phyloP scores from a whole-genome alignment of 2,888 invertebrate genomes.

The Agonopterix heracliana region DNA sequence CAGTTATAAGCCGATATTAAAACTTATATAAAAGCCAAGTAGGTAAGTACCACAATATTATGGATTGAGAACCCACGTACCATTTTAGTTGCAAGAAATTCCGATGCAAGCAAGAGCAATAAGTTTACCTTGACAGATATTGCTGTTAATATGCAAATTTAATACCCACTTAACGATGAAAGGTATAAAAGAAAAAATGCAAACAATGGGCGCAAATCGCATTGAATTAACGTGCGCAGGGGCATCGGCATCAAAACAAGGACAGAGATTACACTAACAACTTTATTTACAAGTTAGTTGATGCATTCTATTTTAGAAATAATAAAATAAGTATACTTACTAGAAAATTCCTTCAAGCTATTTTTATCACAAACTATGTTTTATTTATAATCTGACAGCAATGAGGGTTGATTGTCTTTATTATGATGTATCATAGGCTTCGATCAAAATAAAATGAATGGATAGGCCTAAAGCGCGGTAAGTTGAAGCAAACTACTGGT shows the following conservation, averaged over 20 bases:
- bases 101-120: neutral
- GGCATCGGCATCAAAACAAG: conserved; percentile 35
- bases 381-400: too few relatives aligned
- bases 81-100: too few relatives aligned
- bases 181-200: conserved; percentile 16
- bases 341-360: neutral
- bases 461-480: too few relatives aligned
- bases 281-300: conserved; percentile 2
- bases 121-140: conserved; percentile 14
- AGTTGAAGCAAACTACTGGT: too few relatives aligned
- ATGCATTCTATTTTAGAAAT: conserved; percentile 6
- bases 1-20: too few relatives aligned
- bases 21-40: neutral
- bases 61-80: too few relatives aligned
- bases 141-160: conserved; percentile 19
- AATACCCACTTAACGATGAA: conserved; percentile 13
- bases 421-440: too few relatives aligned
- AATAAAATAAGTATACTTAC: neutral
- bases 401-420: too few relatives aligned
- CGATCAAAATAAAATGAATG: too few relatives aligned
- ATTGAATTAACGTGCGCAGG: conserved; percentile 27
- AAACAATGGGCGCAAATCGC: conserved; percentile 30
- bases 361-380: too few relatives aligned
- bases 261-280: conserved; percentile 18
- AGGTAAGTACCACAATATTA: neutral